Base-by-base conservation (phyloP, 2,797 vertebrate species). In the Myripristis jacobus region DNA sequence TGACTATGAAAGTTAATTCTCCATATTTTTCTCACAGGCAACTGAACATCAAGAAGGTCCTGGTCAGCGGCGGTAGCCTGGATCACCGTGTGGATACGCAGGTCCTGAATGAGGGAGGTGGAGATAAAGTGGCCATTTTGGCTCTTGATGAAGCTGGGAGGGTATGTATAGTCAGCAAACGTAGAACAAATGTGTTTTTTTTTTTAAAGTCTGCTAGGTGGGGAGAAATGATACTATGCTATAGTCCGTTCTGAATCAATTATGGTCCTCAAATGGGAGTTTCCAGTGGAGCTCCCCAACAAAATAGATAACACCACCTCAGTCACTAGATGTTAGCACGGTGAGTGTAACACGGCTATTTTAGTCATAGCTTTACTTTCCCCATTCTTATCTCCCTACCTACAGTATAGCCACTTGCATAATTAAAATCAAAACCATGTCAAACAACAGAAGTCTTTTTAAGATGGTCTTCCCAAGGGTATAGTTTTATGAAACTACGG, bases 141-240 rank as follows among this genome's bases (percentile, higher is more conserved):
- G 95, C 94, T 0, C 87, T 99, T 84, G 96, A 99, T 94, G 95
- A 95, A 94, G 95, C 96, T 86, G 98, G 98, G 72, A 96, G 96
- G 83, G 98, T 98, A 88, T 93, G 94, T 75, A 18, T 9, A 11
- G 1, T 29, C 3, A 44, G 6, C 2, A 47, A 27, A 21, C 31
- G 8, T 6, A 27, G 36, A 3, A 38, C 19, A 2, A 46, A 66
- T 27, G 12, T 21, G 8, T 3, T 58, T 54, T 12, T n/a, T n/a
- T n/a, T n/a, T n/a, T n/a, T n/a, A n/a, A n/a, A 34, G 29, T 24
- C 38, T n/a, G 18, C 15, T 6, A 31, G 3, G 13, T 34, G 9
- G 1, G 1, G 22, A 25, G 10, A 67, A 47, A 9, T 19, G 38
- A 3, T 3, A 41, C 38, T 41, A 9, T 29, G 3, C 6, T 3